Conservation (phyloP, 1,140 invertebrate species). For the Coptotermes formosanus region DNA sequence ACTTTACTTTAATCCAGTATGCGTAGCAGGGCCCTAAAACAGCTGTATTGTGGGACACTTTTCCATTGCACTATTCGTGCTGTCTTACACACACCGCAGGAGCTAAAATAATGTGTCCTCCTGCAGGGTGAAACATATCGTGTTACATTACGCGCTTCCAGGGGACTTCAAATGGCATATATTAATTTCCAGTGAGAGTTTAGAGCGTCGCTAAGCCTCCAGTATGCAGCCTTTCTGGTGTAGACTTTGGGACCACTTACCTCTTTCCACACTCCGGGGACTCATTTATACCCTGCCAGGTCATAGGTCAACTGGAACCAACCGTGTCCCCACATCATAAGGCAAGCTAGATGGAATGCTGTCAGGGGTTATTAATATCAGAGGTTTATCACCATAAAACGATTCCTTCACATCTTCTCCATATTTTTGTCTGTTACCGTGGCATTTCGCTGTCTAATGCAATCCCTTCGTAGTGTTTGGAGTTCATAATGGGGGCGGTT, state of each 20-base stretch:
- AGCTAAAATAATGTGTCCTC: background rate
- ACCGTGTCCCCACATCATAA: background rate
- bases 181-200: background rate
- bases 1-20: background rate
- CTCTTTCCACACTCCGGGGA: background rate
- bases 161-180: conserved; percentile 11
- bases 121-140: background rate
- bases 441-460: no score
- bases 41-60: background rate
- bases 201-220: background rate
- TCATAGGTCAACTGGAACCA: background rate
- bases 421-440: background rate
- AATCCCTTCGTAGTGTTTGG: no score
- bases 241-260: background rate
- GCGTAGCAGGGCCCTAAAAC: background rate
- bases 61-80: background rate
- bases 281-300: background rate
- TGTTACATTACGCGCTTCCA: background rate
- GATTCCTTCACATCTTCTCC: background rate
- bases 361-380: background rate
- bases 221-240: background rate
- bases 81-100: background rate
- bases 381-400: background rate
- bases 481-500: no score
- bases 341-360: background rate